Evolutionary conservation across 1,140 invertebrate genomes (phyloP), one percentile per base, ranked within the genome.

Genomic region (Muscidifurax raptorellus): DNA sequence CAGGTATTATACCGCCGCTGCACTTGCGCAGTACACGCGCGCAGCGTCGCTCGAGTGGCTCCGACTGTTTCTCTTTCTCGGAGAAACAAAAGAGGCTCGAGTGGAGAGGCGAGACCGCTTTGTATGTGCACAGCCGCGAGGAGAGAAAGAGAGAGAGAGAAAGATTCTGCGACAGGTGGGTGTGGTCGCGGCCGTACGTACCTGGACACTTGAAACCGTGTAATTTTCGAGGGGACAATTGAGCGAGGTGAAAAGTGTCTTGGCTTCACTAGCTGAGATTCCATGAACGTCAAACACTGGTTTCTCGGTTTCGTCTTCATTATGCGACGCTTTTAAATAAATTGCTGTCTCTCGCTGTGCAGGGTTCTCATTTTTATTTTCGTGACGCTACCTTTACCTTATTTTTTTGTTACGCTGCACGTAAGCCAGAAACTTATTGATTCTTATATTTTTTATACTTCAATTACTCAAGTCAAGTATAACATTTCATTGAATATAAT

Each of bases 221-320:
- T 87, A 78, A 82, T 85, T 85, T 79, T 81, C 25, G 59, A 87
- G 66, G 80, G 74, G 71, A 80, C 52, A 79, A 84, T 74, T 78
- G 80, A 83, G 82, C 80, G 84, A 86, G 81, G 64, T 66, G 76
- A 36, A 64, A 78, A 69, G 64, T 76, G 72, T 85, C 78, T 59
- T 22, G 52, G 52, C 22, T 59, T 59, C 30, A 3, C 4, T 59
- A n/a, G n/a, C 18, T 18, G 27, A 18, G 27, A 44, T 85, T 81
- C 52, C 30, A 40, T 71, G 6, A 44, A n/a, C 9, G 32, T 22
- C 44, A 28, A 52, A 80, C 22, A 22, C 52, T 6, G 52, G 1
- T 69, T 80, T 64, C 32, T 32, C 22, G 32, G 10, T 67, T 69
- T 80, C 15, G 67, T 52, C 66, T 80, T 69, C 52, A 30, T 25